Percentiles rank a stretch among this genome's conserved stretches.
phyloP scores from a whole-genome alignment of 2,113 vertebrate genomes.

The Cynocephalus volans region DNA sequence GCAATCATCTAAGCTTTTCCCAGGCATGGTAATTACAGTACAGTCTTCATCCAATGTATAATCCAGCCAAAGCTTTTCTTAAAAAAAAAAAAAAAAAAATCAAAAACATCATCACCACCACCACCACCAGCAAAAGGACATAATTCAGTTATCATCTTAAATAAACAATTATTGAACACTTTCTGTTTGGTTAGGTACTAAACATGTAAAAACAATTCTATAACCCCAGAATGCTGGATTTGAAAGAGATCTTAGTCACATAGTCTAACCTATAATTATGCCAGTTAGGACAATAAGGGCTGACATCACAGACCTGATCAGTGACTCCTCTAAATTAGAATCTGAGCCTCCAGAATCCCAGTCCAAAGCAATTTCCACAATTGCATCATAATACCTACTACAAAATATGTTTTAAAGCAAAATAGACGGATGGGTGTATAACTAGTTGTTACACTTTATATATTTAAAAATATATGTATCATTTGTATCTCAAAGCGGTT shows the following conservation, averaged over 20 bases:
- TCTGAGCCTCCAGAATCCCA: background rate
- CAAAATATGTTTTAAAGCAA: background rate
- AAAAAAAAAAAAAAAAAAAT: background rate
- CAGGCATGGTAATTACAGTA: background rate
- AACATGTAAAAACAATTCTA: background rate
- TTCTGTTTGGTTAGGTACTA: background rate
- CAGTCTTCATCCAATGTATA: background rate
- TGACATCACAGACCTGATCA: background rate
- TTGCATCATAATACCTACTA: background rate
- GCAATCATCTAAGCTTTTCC: background rate
- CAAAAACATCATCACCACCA: background rate
- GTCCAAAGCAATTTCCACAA: background rate
- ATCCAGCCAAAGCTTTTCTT: background rate
- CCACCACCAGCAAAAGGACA: background rate
- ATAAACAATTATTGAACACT: slow-evolving; percentile 1
- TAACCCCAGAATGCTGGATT: background rate
- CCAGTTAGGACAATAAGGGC: background rate
- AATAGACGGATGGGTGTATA: background rate
- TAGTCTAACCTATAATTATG: background rate
- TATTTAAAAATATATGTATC: background rate
- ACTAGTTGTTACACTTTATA: background rate
- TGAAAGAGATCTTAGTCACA: background rate
- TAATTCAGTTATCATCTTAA: background rate
- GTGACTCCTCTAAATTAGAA: background rate
- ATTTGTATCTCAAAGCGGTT: background rate